Conservation (phyloP, 92 coral and sea anemone species). For the Desmophyllum pertusum region DNA sequence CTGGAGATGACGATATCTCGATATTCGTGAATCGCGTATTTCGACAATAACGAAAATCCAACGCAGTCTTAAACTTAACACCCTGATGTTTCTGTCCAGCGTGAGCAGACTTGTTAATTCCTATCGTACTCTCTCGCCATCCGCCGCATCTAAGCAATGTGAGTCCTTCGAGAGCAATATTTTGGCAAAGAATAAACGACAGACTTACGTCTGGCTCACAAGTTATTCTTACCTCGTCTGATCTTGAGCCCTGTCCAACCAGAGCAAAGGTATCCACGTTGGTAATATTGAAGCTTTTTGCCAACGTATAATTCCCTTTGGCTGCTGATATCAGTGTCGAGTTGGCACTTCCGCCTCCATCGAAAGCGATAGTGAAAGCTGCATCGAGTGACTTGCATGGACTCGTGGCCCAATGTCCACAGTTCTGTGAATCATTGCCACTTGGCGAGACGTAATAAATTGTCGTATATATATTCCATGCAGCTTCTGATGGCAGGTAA, state of each 20-base stretch:
- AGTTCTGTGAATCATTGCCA: constrained; percentile 50
- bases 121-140: constrained; percentile 70
- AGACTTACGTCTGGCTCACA: constrained; percentile 70
- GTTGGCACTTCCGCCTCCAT: constrained; percentile 11
- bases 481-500: not conserved
- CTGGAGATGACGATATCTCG: constrained; percentile 59
- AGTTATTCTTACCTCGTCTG: constrained; percentile 53
- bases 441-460: constrained; percentile 40
- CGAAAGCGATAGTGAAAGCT: constrained; percentile 11
- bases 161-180: constrained; percentile 67
- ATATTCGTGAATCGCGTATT: constrained; percentile 56
- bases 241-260: constrained; percentile 56
- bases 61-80: constrained; percentile 63
- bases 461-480: constrained; percentile 25
- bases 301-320: constrained; percentile 70
- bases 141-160: constrained; percentile 78
- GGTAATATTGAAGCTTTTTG: constrained; percentile 60
- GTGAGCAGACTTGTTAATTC: constrained; percentile 18
- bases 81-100: constrained; percentile 26
- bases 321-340: constrained; percentile 63
- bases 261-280: constrained; percentile 65
- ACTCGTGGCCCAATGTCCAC: constrained; percentile 12
- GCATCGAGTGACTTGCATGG: constrained; percentile 57
- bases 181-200: constrained; percentile 69
- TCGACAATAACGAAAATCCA: constrained; percentile 82